Percentiles rank a stretch among this genome's conserved stretches.
phyloP scores from a whole-genome alignment of 92 coral and sea anemone genomes.

The Metridium senile region DNA sequence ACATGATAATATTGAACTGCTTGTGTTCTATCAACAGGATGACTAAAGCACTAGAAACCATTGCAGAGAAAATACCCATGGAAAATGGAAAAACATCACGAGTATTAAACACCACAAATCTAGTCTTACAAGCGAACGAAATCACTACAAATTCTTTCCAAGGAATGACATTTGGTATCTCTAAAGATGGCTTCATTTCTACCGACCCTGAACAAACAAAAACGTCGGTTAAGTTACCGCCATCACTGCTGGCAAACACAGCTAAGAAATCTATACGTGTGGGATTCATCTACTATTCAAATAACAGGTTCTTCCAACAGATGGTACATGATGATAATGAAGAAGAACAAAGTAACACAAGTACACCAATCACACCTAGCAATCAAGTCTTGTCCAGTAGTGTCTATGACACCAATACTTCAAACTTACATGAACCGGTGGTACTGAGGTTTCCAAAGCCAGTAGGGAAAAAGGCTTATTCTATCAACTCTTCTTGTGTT shows the following conservation, averaged over 20 bases:
- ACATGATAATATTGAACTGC: not conserved
- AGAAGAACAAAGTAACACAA: slow-evolving; percentile 28
- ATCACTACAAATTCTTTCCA: slow-evolving; percentile 46
- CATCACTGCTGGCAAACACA: not conserved
- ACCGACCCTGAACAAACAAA: slow-evolving; percentile 12
- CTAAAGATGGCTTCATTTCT: slow-evolving; percentile 1
- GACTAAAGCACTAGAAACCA: slow-evolving; percentile 57
- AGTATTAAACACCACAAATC: slow-evolving; percentile 48
- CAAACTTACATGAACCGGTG: slow-evolving; percentile 19
- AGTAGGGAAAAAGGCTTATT: not conserved
- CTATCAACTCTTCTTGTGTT: slow-evolving; percentile 23
- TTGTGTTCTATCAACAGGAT: slow-evolving; percentile 36
- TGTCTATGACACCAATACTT: slow-evolving; percentile 27
- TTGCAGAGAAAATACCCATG: slow-evolving; percentile 71
- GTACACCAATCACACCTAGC: slow-evolving; percentile 7
- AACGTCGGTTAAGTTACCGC: slow-evolving; percentile 13
- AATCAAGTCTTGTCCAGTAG: slow-evolving; percentile 28
- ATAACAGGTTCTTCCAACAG: slow-evolving; percentile 68
- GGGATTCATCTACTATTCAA: slow-evolving; percentile 69
- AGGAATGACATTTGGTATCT: slow-evolving; percentile 63
- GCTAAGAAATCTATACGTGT: slow-evolving; percentile 38
- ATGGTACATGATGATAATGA: slow-evolving; percentile 28
- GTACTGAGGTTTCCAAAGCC: slow-evolving; percentile 35
- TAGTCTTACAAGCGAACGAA: slow-evolving; percentile 66
- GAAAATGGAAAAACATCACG: slow-evolving; percentile 38